phyloP scores from a whole-genome alignment of 64 coral and sea anemone genomes.

The Platygyra sinensis region DNA sequence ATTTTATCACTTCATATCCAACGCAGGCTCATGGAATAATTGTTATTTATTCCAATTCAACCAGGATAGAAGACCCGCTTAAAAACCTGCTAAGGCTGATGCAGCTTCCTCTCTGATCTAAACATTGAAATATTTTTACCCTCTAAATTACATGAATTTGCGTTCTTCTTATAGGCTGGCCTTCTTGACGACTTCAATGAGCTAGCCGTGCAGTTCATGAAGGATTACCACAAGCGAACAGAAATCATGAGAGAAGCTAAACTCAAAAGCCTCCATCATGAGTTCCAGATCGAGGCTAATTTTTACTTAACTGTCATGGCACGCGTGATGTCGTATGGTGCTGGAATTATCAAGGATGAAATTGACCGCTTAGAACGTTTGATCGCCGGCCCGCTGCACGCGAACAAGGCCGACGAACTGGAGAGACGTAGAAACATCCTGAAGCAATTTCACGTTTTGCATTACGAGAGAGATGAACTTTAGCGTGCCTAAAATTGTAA shows the following conservation, averaged over 20 bases:
- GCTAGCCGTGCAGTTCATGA: slow-evolving; percentile 81
- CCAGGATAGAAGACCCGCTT: too few relatives aligned
- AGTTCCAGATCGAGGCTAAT: slow-evolving; percentile 55
- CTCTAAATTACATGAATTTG: neutral
- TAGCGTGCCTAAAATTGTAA: neutral
- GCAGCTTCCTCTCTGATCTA: too few relatives aligned
- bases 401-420: slow-evolving; percentile 87
- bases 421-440: slow-evolving; percentile 94
- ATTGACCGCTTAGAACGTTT: slow-evolving; percentile 91
- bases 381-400: slow-evolving; percentile 75
- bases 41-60: too few relatives aligned
- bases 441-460: slow-evolving; percentile 78
- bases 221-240: slow-evolving; percentile 61
- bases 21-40: too few relatives aligned
- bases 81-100: too few relatives aligned
- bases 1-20: too few relatives aligned
- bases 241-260: slow-evolving; percentile 64
- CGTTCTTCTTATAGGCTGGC: slow-evolving; percentile 67
- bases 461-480: slow-evolving; percentile 95
- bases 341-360: slow-evolving; percentile 61
- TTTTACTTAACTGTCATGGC: slow-evolving; percentile 85
- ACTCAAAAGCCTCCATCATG: slow-evolving; percentile 41
- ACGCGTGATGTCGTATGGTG: slow-evolving; percentile 64
- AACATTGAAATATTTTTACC: neutral
- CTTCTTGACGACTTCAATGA: slow-evolving; percentile 82